Evolutionary conservation across 1,140 invertebrate genomes (phyloP).

Genomic region (Vanessa atalanta): DNA sequence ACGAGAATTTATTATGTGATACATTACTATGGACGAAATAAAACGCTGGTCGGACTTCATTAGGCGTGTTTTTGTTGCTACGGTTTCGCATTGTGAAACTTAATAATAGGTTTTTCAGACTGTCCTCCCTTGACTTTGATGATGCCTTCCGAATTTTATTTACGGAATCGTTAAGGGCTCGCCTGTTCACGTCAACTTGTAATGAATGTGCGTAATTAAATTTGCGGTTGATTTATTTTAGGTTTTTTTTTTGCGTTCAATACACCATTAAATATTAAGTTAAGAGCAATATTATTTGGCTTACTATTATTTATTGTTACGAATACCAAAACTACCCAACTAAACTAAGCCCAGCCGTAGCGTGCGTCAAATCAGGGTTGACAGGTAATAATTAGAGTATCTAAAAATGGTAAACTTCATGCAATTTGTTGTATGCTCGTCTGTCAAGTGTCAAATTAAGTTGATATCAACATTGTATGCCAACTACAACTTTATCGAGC

Average conservation of each 20-base stretch:
- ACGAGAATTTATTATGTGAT: conserved; percentile 78
- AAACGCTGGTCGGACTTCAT: conserved; percentile 72
- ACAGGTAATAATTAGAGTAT: no score
- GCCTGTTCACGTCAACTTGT: background rate
- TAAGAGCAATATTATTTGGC: no score
- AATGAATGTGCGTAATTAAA: conserved; percentile 18
- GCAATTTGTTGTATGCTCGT: no score
- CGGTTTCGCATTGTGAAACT: conserved; percentile 56
- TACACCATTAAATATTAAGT: no score
- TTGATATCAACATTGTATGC: no score
- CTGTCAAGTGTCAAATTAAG: no score
- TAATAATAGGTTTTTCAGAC: conserved; percentile 57
- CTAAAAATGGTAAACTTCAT: no score
- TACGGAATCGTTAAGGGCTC: conserved; percentile 24
- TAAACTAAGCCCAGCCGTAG: no score
- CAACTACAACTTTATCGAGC: no score
- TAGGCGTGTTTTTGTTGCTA: conserved; percentile 62
- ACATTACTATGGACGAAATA: conserved; percentile 69
- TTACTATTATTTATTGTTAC: no score
- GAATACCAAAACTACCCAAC: no score
- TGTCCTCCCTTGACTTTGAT: conserved; percentile 56
- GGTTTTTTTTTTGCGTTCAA: background rate
- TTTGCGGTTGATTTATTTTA: conserved; percentile 4
- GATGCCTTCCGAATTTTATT: conserved; percentile 64
- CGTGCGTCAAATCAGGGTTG: no score